These are phyloP conservation scores for Heteromyza rotundicornis DNA, from an alignment of 2,888 invertebrate genomes.

Conservation along the genomic window DNA sequence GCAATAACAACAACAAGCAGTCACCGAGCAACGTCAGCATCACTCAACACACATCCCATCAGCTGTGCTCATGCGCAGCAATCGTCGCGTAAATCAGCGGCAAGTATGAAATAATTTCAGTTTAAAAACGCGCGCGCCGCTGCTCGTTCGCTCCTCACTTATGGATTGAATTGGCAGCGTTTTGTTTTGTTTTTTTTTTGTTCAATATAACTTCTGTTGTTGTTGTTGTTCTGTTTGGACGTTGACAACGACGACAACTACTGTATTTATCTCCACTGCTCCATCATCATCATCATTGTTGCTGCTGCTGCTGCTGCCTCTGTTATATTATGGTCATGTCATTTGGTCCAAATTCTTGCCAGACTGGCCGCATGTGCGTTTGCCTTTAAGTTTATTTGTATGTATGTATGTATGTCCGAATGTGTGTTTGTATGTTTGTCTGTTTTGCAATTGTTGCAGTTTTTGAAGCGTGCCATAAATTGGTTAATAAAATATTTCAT, in stretches of 20 bases:
- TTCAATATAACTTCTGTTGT: background rate
- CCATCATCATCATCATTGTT: slow-evolving; percentile 30
- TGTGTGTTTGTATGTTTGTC: background rate
- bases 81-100: slow-evolving; percentile 36
- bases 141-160: slow-evolving; percentile 34
- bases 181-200: background rate
- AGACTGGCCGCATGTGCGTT: slow-evolving; percentile 18
- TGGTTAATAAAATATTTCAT: slow-evolving; percentile 57
- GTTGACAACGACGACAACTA: slow-evolving; percentile 3
- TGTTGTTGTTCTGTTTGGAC: too few relatives aligned
- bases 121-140: slow-evolving; percentile 28
- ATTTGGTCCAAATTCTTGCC: slow-evolving; percentile 53
- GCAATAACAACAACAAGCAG: background rate
- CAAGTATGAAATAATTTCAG: slow-evolving; percentile 55
- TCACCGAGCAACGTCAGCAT: background rate
- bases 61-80: slow-evolving; percentile 26
- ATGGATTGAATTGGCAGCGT: slow-evolving; percentile 44
- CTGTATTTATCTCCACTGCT: background rate
- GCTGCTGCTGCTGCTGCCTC: too few relatives aligned
- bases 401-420: background rate
- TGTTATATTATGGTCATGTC: slow-evolving; percentile 53
- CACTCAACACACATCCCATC: background rate
- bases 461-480: slow-evolving; percentile 60
- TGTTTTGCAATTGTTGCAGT: slow-evolving; percentile 13
- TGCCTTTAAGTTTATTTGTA: background rate